phyloP scores from a whole-genome alignment of 2,888 invertebrate species.

The Xylocampa areola region DNA sequence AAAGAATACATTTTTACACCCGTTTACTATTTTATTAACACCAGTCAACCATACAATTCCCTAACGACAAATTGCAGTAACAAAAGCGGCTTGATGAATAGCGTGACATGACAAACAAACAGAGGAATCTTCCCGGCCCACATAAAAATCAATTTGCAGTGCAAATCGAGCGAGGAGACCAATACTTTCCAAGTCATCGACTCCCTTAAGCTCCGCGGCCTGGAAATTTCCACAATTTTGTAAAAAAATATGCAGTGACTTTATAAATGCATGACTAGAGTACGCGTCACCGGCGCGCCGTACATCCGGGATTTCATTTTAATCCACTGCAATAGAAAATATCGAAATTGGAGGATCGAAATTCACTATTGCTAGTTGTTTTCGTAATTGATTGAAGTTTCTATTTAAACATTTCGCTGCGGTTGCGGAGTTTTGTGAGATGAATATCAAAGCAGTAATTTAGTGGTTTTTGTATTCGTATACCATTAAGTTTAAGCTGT shows the following conservation, averaged over 20 bases:
- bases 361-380: slow-evolving; percentile 28
- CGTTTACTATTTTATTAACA: background rate
- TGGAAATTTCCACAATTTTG: slow-evolving; percentile 82
- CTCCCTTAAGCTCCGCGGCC: slow-evolving; percentile 78
- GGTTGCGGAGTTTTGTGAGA: background rate
- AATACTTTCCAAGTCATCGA: slow-evolving; percentile 87
- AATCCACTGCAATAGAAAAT: slow-evolving; percentile 54
- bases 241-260: slow-evolving; percentile 69
- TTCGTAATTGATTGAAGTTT: slow-evolving; percentile 31
- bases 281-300: slow-evolving; percentile 50
- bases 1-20: background rate
- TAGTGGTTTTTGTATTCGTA: too few relatives aligned
- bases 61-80: slow-evolving; percentile 24
- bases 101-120: slow-evolving; percentile 39
- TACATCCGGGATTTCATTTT: slow-evolving; percentile 52
- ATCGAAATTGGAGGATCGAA: slow-evolving; percentile 34
- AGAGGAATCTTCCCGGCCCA: slow-evolving; percentile 62
- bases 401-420: background rate
- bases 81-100: slow-evolving; percentile 32
- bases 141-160: slow-evolving; percentile 88
- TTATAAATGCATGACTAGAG: slow-evolving; percentile 64
- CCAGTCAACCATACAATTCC: slow-evolving; percentile 23
- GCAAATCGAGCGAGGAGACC: slow-evolving; percentile 86
- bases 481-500: background rate
- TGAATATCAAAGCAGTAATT: background rate